These are phyloP conservation scores for Burhinus bistriatus DNA, from an alignment of 2,113 vertebrate genomes.

Conservation along the genomic window DNA sequence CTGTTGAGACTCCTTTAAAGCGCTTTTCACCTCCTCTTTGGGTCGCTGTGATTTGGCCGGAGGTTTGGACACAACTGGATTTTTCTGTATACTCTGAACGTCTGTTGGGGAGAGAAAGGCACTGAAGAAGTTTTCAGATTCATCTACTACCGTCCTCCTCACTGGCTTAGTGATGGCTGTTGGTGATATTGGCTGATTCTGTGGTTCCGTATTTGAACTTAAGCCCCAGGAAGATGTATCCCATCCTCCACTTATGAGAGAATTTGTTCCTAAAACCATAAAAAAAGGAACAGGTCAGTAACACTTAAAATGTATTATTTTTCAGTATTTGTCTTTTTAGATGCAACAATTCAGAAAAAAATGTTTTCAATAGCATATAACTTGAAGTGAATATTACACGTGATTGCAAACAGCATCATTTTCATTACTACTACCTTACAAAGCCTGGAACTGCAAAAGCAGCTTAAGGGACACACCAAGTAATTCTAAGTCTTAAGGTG, in stretches of 20 bases:
- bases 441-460: neutral
- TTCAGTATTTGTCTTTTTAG: neutral
- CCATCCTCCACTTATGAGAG: conserved; percentile 88
- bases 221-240: conserved; percentile 90
- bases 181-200: conserved; percentile 72
- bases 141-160: conserved; percentile 91
- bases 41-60: conserved; percentile 87
- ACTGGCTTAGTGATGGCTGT: conserved; percentile 97
- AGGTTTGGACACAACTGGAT: conserved; percentile 88
- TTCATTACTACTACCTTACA: neutral
- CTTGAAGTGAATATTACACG: neutral
- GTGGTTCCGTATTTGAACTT: conserved; percentile 73
- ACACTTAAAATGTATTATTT: neutral
- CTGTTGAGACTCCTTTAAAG: conserved; percentile 56
- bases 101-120: conserved; percentile 88
- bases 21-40: conserved; percentile 79
- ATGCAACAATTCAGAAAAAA: neutral
- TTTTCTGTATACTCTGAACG: conserved; percentile 73
- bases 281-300: neutral
- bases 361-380: neutral
- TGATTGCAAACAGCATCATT: neutral
- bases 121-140: conserved; percentile 96
- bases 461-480: neutral
- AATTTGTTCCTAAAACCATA: conserved; percentile 71
- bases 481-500: neutral